These are phyloP conservation scores for Antennarius maculatus DNA, from an alignment of 2,797 vertebrate genomes.

Conservation along the genomic window DNA sequence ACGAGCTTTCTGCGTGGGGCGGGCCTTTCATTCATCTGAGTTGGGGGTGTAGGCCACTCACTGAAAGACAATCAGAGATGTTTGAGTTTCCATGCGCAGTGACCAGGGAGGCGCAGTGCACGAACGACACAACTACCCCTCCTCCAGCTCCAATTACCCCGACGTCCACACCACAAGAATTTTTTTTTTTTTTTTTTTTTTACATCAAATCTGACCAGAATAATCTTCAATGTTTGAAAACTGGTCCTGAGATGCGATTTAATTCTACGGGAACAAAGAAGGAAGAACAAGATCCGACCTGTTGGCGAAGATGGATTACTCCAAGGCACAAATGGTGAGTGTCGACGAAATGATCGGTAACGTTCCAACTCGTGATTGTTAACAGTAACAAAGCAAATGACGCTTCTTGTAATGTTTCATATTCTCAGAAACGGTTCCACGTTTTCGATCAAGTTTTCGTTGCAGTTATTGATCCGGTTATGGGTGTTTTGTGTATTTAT, in stretches of 20 bases:
- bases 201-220: constrained; percentile 37
- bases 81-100: constrained; percentile 81
- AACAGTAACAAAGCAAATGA: constrained; percentile 71
- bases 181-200: neutral
- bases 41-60: constrained; percentile 67
- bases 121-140: constrained; percentile 64
- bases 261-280: constrained; percentile 40
- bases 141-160: constrained; percentile 49
- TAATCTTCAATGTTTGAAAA: constrained; percentile 1
- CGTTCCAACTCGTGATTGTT: constrained; percentile 58
- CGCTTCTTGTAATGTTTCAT: constrained; percentile 17
- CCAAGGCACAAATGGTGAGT: constrained; percentile 86
- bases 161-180: constrained; percentile 38
- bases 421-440: neutral
- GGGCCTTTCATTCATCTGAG: constrained; percentile 70
- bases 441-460: neutral
- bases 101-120: constrained; percentile 76
- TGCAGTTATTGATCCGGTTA: neutral
- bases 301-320: constrained; percentile 82
- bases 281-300: constrained; percentile 62
- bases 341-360: constrained; percentile 52
- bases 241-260: constrained; percentile 68
- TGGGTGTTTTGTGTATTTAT: neutral
- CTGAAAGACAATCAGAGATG: constrained; percentile 74
- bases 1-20: constrained; percentile 69